Conservation (phyloP, 2,888 invertebrate genomes). For the Galerucella calmariensis region DNA sequence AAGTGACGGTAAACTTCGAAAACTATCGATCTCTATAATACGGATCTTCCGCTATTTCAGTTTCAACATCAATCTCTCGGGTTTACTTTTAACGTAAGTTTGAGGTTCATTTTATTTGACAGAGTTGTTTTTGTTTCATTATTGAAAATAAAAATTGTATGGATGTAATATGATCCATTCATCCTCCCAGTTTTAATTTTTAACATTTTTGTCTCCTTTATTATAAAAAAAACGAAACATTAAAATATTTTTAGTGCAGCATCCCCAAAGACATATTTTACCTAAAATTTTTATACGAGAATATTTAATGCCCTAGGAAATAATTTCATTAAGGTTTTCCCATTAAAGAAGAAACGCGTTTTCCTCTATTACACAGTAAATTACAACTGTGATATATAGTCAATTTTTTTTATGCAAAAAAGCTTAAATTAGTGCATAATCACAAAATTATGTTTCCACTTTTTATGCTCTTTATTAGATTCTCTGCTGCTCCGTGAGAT, state of each 20-base stretch:
- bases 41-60: constrained; percentile 41
- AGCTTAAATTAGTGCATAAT: constrained; percentile 39
- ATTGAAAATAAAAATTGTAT: neutral
- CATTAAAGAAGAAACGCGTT: constrained; percentile 20
- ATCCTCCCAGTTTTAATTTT: too few species aligned
- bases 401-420: constrained; percentile 23
- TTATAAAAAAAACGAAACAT: too few species aligned
- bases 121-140: neutral
- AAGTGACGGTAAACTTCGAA: constrained; percentile 58
- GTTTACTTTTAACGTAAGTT: constrained; percentile 36
- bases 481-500: constrained; percentile 27
- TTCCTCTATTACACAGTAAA: constrained; percentile 27
- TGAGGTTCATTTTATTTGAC: neutral
- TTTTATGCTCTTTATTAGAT: constrained; percentile 36
- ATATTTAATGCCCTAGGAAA: neutral
- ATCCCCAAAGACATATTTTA: neutral
- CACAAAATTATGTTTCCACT: constrained; percentile 39
- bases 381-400: constrained; percentile 37
- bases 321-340: constrained; percentile 3
- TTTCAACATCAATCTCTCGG: constrained; percentile 42
- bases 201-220: too few species aligned
- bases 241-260: neutral
- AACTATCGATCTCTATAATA: constrained; percentile 59
- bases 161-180: too few species aligned
- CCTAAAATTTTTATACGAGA: neutral